Evolutionary conservation across 2,888 invertebrate species (phyloP).

Genomic region (Dascillus cervinus): DNA sequence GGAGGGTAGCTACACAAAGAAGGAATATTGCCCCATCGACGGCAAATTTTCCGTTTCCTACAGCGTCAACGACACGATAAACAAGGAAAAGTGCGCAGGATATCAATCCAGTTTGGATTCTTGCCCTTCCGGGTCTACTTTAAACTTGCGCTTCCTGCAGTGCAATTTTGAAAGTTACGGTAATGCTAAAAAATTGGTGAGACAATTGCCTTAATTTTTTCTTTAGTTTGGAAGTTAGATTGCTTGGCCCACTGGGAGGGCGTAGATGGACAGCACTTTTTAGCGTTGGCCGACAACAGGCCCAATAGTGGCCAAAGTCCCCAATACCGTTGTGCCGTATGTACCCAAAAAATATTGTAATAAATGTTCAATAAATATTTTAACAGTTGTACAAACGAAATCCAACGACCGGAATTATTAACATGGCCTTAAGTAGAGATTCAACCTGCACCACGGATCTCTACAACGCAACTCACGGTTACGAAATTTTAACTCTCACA

Average conservation of each 20-base stretch:
- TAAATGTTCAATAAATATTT: too few species aligned
- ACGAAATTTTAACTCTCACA: constrained; percentile 49
- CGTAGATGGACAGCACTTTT: constrained; percentile 47
- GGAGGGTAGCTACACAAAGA: constrained; percentile 44
- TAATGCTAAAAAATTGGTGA: constrained; percentile 27
- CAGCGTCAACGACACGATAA: constrained; percentile 44
- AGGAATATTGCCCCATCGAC: constrained; percentile 57
- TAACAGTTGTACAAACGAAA: constrained; percentile 45
- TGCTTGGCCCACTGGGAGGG: constrained; percentile 59
- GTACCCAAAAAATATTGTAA: too few species aligned
- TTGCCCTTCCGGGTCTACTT: constrained; percentile 53
- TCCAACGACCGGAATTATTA: constrained; percentile 45
- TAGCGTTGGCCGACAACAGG: constrained; percentile 49
- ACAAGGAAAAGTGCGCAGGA: constrained; percentile 46
- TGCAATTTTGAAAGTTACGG: constrained; percentile 51
- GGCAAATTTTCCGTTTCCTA: constrained; percentile 54
- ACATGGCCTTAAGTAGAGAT: constrained; percentile 55
- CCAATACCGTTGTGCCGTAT: constrained; percentile 54
- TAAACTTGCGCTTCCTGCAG: constrained; percentile 49
- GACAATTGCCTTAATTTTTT: constrained; percentile 11
- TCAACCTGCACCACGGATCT: constrained; percentile 54
- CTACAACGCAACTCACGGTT: constrained; percentile 44
- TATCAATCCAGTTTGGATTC: constrained; percentile 51
- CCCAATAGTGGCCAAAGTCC: constrained; percentile 41
- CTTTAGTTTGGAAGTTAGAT: constrained; percentile 50